Percentiles rank a stretch among this genome's conserved stretches.
Conservation (phyloP, 2,797 vertebrate genomes). For the Pitangus sulphuratus region DNA sequence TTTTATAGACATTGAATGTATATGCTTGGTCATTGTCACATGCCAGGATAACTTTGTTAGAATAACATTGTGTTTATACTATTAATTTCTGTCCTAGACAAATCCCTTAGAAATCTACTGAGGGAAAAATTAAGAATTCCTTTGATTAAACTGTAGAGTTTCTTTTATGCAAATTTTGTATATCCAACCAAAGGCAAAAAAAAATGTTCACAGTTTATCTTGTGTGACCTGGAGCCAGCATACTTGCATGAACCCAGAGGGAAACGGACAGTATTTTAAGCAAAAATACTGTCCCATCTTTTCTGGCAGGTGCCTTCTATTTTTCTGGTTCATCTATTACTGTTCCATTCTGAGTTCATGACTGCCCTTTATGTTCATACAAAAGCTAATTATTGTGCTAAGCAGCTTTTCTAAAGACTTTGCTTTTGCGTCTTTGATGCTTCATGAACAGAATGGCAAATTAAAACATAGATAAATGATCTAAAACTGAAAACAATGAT, state of each 20-base stretch:
- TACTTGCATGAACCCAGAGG: neutral
- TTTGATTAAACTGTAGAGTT: neutral
- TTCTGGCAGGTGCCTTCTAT: slow-evolving; percentile 21
- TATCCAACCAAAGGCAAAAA: neutral
- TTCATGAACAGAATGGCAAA: slow-evolving; percentile 53
- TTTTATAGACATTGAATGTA: neutral
- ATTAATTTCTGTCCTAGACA: neutral
- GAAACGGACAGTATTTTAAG: slow-evolving; percentile 15
- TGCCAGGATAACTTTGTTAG: neutral
- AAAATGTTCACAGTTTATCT: neutral
- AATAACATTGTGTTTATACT: neutral
- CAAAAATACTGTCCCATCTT: neutral
- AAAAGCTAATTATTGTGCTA: slow-evolving; percentile 46
- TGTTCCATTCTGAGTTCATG: slow-evolving; percentile 30
- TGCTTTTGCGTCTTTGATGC: slow-evolving; percentile 23
- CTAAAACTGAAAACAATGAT: slow-evolving; percentile 26
- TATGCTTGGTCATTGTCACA: neutral
- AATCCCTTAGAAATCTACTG: neutral
- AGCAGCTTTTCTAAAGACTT: slow-evolving; percentile 26
- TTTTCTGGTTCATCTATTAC: slow-evolving; percentile 51
- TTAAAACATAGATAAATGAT: slow-evolving; percentile 48
- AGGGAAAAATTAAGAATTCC: neutral
- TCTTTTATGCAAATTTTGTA: slow-evolving; percentile 12
- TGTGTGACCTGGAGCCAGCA: neutral
- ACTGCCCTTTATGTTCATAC: slow-evolving; percentile 36